phyloP scores from a whole-genome alignment of 64 coral and sea anemone genomes.

The Actinia tenebrosa region DNA sequence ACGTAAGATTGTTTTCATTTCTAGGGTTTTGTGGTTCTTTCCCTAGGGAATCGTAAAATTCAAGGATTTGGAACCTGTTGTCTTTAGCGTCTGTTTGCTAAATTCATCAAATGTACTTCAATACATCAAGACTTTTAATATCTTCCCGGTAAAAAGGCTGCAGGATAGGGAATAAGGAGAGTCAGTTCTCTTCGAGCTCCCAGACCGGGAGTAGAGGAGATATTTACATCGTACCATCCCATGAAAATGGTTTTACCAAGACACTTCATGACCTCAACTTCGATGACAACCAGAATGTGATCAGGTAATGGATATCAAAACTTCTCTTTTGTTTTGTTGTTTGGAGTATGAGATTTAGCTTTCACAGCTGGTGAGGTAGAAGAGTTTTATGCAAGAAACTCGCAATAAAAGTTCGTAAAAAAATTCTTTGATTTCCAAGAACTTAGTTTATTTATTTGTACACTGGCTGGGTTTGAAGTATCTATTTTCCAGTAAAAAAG shows the following conservation, averaged over 20 bases:
- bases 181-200: constrained; percentile 15
- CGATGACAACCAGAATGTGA: constrained; percentile 10
- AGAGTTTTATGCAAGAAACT: neutral
- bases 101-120: neutral
- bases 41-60: neutral
- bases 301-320: neutral
- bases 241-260: constrained; percentile 2
- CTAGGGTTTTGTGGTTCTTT: neutral
- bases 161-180: constrained; percentile 34
- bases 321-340: neutral
- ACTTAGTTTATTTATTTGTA: neutral
- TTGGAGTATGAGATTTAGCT: neutral
- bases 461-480: neutral
- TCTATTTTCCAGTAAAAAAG: neutral
- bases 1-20: neutral
- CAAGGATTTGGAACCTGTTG: neutral
- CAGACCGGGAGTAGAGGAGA: constrained; percentile 26
- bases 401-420: neutral
- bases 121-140: neutral
- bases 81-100: neutral
- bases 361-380: neutral
- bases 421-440: neutral
- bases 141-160: neutral
- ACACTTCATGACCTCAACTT: neutral
- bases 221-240: neutral